Evolutionary conservation across 1,140 invertebrate species (phyloP).

Genomic region (Halyomorpha halys): DNA sequence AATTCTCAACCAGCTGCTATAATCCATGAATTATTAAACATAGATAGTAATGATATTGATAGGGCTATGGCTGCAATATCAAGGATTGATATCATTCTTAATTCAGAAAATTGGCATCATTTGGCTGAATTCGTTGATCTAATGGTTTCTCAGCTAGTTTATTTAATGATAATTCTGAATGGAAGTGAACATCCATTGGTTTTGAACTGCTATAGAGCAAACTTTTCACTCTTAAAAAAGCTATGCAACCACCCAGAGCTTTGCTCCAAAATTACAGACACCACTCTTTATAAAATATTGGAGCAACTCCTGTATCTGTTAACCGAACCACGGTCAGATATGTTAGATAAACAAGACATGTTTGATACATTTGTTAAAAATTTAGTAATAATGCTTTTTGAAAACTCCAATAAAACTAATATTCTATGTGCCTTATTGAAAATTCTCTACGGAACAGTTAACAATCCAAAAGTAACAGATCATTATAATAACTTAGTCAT

Average conservation of each 20-base stretch:
- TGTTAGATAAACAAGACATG: constrained; percentile 27
- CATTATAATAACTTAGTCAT: constrained; percentile 32
- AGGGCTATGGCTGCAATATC: constrained; percentile 26
- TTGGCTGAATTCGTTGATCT: constrained; percentile 26
- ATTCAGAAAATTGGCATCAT: constrained; percentile 25
- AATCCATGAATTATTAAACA: constrained; percentile 26
- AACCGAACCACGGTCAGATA: constrained; percentile 28
- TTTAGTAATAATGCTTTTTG: constrained; percentile 32
- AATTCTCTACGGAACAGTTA: constrained; percentile 30
- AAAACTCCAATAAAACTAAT: constrained; percentile 31
- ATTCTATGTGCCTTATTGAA: constrained; percentile 31
- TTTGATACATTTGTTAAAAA: constrained; percentile 32
- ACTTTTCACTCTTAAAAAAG: constrained; percentile 30
- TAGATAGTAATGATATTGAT: constrained; percentile 28
- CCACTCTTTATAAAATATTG: constrained; percentile 24
- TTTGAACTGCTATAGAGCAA: constrained; percentile 28
- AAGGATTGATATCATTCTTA: constrained; percentile 27
- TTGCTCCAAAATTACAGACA: constrained; percentile 27
- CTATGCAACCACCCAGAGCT: constrained; percentile 27
- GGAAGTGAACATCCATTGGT: constrained; percentile 29
- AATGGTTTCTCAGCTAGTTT: constrained; percentile 27
- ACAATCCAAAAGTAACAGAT: constrained; percentile 5
- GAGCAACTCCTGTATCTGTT: constrained; percentile 28
- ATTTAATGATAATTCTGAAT: constrained; percentile 27
- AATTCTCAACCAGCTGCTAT: constrained; percentile 23